Conservation (phyloP, 2,888 invertebrate genomes). For the Endomychus coccineus region DNA sequence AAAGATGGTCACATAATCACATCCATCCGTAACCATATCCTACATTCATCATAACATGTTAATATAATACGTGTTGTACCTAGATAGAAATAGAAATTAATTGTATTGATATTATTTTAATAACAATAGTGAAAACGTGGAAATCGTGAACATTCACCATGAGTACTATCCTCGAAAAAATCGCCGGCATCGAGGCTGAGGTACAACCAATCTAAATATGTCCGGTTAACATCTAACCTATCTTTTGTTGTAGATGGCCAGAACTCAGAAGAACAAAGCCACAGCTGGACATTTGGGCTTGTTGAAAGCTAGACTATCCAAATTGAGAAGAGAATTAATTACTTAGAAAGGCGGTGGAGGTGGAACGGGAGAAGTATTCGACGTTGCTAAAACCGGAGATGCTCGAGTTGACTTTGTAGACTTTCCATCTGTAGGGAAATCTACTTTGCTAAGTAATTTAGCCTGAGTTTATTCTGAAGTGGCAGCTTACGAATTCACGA, state of each 20-base stretch:
- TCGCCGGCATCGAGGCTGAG: slow-evolving; percentile 94
- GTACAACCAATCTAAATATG: slow-evolving; percentile 49
- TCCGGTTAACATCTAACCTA: slow-evolving; percentile 4
- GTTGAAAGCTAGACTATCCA: slow-evolving; percentile 93
- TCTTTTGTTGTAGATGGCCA: slow-evolving; percentile 74
- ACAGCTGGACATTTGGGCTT: slow-evolving; percentile 97
- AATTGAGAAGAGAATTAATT: slow-evolving; percentile 90
- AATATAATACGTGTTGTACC: too few species aligned
- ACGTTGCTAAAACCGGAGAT: slow-evolving; percentile 99
- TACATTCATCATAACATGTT: too few species aligned
- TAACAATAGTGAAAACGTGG: too few species aligned
- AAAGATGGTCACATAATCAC: too few species aligned
- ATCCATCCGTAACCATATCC: too few species aligned
- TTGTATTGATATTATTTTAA: too few species aligned
- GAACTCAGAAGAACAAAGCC: slow-evolving; percentile 98
- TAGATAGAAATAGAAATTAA: too few species aligned
- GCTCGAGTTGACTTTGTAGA: slow-evolving; percentile 97
- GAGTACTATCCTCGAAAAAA: slow-evolving; percentile 95
- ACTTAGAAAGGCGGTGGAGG: slow-evolving; percentile 98
- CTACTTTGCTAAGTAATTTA: slow-evolving; percentile 88
- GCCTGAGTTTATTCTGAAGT: slow-evolving; percentile 99
- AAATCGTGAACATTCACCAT: too few species aligned
- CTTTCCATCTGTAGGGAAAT: slow-evolving; percentile 99
- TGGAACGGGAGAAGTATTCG: slow-evolving; percentile 91
- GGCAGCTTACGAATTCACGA: slow-evolving; percentile 98